Evolutionary conservation across 2,888 invertebrate genomes (phyloP), one percentile per base, ranked within the genome.

Genomic region (Trichacis sp.): DNA sequence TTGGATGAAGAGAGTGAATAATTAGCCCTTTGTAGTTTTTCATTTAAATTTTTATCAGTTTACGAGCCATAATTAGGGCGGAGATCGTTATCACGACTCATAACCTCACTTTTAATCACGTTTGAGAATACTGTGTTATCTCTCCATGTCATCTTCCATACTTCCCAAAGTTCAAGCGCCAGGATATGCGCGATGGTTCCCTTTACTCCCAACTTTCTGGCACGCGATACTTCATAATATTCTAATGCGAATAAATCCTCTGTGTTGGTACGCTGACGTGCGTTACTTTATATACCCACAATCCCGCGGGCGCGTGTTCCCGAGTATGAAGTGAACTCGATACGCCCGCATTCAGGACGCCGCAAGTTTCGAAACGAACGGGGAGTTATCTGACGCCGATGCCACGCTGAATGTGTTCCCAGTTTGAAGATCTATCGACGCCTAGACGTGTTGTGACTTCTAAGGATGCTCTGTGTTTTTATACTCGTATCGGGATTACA

Each of bases 211-310:
- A 65, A 61, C 61, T 68, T 71, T 69, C 62, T 63, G 58, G 70
- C 68, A 67, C 67, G 70, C 70, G 67, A 70, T 68, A 65, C 65
- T 56, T 60, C 54, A 62, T 59, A 43, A 60, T 64, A 50, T 67
- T 43, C 43, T 19, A 43, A 43, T 43, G 43, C 67, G 67, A 59
- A 67, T 70, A 67, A 70, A 67, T 64, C 57, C 54, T 46, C 12
- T 50, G 55, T 40, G 64, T 51, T 54, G 47, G 61, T 58, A 68
- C 11, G 33, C 33, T n/a, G n/a, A 33, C 11, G 46, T 67, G 54
- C 56, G 57, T 56, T 53, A 60, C 36, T 30, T 67, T 58, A 50
- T 60, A 57, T n/a, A n/a, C 51, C 63, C 51, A 64, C 62, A 64
- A 53, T 64, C 43, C 58, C 53, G 20, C 45, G 19, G 53, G 56